Evolutionary conservation across 2,113 vertebrate genomes (phyloP).

Genomic region (Glaucidium brasilianum): DNA sequence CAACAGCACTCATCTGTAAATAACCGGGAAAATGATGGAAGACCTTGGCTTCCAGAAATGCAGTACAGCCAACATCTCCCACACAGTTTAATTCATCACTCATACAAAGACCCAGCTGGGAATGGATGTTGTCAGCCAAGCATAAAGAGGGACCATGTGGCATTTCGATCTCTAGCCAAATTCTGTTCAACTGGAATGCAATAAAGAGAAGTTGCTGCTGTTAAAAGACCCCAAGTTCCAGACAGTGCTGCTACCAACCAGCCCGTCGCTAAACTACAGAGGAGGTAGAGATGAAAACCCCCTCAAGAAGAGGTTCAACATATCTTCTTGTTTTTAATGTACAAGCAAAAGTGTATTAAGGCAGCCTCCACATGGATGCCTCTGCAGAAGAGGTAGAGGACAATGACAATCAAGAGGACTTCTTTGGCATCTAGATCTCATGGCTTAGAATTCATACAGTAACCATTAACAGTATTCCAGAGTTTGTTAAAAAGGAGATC

Average conservation of each 20-base stretch:
- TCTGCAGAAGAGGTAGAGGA: neutral
- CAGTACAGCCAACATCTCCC: constrained; percentile 18
- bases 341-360: neutral
- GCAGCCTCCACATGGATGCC: neutral
- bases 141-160: constrained; percentile 41
- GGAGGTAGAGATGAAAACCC: neutral
- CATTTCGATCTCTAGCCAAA: constrained; percentile 46
- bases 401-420: neutral
- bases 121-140: constrained; percentile 42
- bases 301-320: neutral
- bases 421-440: neutral
- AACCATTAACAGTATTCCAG: neutral
- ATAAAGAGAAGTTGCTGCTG: neutral
- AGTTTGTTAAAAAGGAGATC: neutral
- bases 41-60: constrained; percentile 29
- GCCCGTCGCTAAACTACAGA: neutral
- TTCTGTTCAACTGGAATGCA: neutral
- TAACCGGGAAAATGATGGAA: neutral
- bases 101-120: constrained; percentile 51
- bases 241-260: neutral
- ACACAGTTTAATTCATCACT: constrained; percentile 47
- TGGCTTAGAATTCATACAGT: neutral
- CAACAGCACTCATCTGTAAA: constrained; percentile 34
- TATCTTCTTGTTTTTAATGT: neutral
- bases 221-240: neutral